A percentile compares a stretch with the other conserved stretches of the same genome.
Evolutionary conservation across 2,888 invertebrate genomes (phyloP).

Genomic region (Coleophora deauratella): DNA sequence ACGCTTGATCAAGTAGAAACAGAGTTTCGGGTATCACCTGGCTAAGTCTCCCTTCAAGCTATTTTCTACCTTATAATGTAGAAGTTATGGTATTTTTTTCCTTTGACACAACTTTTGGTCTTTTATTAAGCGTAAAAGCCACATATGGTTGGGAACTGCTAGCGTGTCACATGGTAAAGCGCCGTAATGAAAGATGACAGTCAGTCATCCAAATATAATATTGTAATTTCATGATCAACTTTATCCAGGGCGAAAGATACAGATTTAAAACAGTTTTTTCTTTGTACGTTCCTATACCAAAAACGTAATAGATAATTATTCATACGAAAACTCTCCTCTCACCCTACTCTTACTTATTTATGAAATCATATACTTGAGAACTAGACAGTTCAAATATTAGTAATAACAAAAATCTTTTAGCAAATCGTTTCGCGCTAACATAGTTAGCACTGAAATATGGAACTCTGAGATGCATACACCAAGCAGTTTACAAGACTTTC

Average conservation of each 20-base stretch:
- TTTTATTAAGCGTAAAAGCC: slow-evolving; percentile 25
- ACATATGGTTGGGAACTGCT: slow-evolving; percentile 43
- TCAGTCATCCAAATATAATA: slow-evolving; percentile 11
- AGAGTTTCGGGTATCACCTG: slow-evolving; percentile 59
- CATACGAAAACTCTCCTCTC: too few species aligned
- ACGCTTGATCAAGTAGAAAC: slow-evolving; percentile 61
- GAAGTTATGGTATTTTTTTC: slow-evolving; percentile 19
- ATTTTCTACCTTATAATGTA: slow-evolving; percentile 25
- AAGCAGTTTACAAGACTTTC: slow-evolving; percentile 11
- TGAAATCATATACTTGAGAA: too few species aligned
- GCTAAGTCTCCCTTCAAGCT: slow-evolving; percentile 20
- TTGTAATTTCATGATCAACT: slow-evolving; percentile 3
- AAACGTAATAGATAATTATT: too few species aligned
- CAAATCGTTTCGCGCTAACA: too few species aligned
- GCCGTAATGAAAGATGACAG: slow-evolving; percentile 37
- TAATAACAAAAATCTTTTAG: too few species aligned
- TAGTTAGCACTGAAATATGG: too few species aligned
- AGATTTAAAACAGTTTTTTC: too few species aligned
- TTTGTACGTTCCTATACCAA: too few species aligned
- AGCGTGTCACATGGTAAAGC: slow-evolving; percentile 43
- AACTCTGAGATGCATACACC: too few species aligned
- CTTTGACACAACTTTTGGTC: slow-evolving; percentile 12
- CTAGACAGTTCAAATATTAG: too few species aligned
- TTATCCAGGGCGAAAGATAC: not conserved
- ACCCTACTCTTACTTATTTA: too few species aligned